A percentile compares a stretch with the other conserved stretches of the same genome.
phyloP scores from a whole-genome alignment of 2,113 vertebrate species.

The Rynchops niger region DNA sequence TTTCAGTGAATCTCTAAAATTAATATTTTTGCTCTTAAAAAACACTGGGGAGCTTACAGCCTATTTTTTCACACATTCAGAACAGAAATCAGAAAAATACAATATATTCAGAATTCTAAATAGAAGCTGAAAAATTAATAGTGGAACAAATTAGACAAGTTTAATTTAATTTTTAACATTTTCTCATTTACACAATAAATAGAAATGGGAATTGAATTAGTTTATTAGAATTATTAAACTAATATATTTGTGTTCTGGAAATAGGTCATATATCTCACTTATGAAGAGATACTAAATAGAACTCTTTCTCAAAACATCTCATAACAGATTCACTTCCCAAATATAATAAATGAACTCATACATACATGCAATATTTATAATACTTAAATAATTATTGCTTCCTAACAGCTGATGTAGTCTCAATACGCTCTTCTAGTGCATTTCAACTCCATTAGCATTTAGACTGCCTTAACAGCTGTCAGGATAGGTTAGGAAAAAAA shows the following conservation, averaged over 20 bases:
- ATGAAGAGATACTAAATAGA: neutral
- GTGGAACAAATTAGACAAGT: constrained; percentile 13
- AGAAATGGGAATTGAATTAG: constrained; percentile 21
- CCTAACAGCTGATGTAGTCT: neutral
- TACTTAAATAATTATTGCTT: constrained; percentile 31
- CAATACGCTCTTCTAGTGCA: neutral
- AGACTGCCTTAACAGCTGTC: constrained; percentile 34
- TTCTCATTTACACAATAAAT: constrained; percentile 29
- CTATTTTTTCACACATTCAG: neutral
- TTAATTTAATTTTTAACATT: neutral
- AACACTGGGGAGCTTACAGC: neutral
- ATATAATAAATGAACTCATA: constrained; percentile 22
- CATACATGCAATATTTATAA: constrained; percentile 32
- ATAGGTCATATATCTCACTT: neutral
- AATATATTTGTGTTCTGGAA: constrained; percentile 5
- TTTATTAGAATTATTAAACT: constrained; percentile 17
- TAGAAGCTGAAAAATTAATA: neutral
- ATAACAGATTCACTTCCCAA: constrained; percentile 32
- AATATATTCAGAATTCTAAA: neutral
- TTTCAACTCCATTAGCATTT: constrained; percentile 65
- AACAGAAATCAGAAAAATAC: neutral
- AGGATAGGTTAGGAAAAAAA: constrained; percentile 27
- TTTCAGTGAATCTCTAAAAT: neutral
- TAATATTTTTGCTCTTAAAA: neutral
- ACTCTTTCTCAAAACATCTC: neutral